Percentiles rank a stretch among this genome's conserved stretches.
phyloP scores from a whole-genome alignment of 92 coral and sea anemone species.

The Epizoanthus ramosus region DNA sequence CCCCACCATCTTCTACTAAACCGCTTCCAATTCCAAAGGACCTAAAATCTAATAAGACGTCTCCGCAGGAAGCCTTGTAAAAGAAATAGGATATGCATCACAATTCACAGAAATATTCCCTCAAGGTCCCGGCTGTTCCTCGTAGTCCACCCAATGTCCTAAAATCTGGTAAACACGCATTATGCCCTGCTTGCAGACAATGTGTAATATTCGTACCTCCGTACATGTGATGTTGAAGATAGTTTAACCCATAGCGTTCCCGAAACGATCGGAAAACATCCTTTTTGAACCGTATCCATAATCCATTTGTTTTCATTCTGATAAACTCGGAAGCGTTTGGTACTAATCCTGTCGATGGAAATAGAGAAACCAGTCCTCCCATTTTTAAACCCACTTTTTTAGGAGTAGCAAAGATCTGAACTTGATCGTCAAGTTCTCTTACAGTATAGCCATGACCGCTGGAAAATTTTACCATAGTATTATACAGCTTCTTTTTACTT shows the following conservation, averaged over 20 bases:
- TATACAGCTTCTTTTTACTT: constrained; percentile 14
- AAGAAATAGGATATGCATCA: neutral
- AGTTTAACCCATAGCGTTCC: constrained; percentile 10
- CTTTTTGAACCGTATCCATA: constrained; percentile 35
- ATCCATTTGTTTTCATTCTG: constrained; percentile 44
- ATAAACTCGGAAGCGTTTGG: constrained; percentile 11
- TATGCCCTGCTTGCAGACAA: constrained; percentile 52
- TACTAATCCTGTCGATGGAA: neutral
- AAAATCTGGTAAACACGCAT: constrained; percentile 62
- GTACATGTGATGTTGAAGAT: constrained; percentile 51
- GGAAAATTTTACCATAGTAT: constrained; percentile 5
- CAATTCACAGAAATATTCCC: constrained; percentile 44
- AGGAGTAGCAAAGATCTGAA: constrained; percentile 41
- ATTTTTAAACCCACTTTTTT: constrained; percentile 10
- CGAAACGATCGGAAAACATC: constrained; percentile 22
- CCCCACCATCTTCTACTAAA: no score
- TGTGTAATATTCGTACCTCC: neutral
- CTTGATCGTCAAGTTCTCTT: neutral
- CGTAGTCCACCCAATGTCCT: neutral
- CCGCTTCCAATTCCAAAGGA: no score
- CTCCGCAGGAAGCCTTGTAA: no score
- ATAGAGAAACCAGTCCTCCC: constrained; percentile 41
- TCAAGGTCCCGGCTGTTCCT: constrained; percentile 42
- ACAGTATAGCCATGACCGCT: constrained; percentile 31
- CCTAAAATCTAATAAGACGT: no score